phyloP scores from a whole-genome alignment of 2,113 vertebrate species.

The Oncorhynchus masou region DNA sequence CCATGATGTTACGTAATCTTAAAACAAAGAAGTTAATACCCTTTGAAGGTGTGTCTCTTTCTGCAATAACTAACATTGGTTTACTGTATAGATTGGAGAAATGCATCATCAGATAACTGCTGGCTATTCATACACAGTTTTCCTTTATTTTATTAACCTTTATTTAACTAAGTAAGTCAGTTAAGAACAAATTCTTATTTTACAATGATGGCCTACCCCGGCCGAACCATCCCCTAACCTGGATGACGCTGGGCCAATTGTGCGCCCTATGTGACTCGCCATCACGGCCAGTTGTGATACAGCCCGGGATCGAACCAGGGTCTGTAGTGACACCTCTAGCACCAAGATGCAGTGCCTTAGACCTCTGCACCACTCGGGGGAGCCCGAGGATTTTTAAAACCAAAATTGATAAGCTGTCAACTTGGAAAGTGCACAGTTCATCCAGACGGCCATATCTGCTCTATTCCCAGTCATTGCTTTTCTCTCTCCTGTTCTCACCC shows the following conservation, averaged over 20 bases:
- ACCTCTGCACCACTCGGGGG: no score
- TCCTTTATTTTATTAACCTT: no score
- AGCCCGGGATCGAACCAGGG: no score
- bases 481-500: constrained; percentile 43
- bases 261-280: no score
- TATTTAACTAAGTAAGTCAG: no score
- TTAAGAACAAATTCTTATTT: no score
- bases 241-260: no score
- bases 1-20: neutral
- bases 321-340: no score
- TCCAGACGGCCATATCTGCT: constrained; percentile 10
- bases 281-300: no score
- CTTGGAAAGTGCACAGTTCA: constrained; percentile 5
- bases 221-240: no score
- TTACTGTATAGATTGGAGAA: neutral
- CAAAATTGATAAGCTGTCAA: neutral
- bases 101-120: neutral
- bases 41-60: neutral
- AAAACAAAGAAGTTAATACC: neutral
- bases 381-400: neutral
- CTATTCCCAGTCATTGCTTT: constrained; percentile 37
- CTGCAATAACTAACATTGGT: neutral
- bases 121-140: neutral
- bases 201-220: no score
- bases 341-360: no score